These are phyloP conservation scores for Aurelia coerulea DNA, from an alignment of 30 jellyfish, hydroid and myxozoan genomes.

Conservation along the genomic window DNA sequence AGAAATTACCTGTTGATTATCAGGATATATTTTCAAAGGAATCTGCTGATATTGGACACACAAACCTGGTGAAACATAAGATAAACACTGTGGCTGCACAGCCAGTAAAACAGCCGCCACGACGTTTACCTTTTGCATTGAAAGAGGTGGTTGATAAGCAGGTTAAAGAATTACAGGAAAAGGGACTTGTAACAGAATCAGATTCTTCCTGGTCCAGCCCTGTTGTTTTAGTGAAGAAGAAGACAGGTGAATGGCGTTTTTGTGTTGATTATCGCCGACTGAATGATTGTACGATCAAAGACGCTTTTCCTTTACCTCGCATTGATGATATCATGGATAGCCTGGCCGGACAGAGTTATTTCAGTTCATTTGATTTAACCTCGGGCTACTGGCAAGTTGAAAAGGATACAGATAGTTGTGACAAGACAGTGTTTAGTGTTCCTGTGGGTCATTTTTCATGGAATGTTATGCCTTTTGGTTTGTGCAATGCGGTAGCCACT, in stretches of 20 bases:
- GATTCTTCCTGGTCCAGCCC: conserved; percentile 10
- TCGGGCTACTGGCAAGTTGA: conserved; percentile 21
- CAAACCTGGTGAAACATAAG: background rate
- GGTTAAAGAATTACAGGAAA: background rate
- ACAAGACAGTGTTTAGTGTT: background rate
- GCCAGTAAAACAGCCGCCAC: too few species aligned
- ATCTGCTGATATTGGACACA: background rate
- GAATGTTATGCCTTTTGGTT: conserved; percentile 9
- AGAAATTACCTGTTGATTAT: background rate
- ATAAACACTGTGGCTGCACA: too few species aligned
- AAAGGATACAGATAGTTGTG: background rate
- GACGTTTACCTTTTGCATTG: background rate
- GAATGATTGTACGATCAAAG: background rate
- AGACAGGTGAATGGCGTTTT: background rate
- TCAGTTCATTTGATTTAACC: conserved; percentile 1
- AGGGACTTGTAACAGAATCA: background rate
- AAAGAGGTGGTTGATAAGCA: background rate
- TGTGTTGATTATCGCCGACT: background rate
- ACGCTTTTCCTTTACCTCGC: conserved; percentile 1
- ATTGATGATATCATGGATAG: background rate
- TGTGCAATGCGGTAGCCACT: background rate
- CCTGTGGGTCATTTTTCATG: background rate
- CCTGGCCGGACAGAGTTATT: background rate
- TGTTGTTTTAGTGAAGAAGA: background rate
- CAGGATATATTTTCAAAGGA: background rate